These are phyloP conservation scores for Patiria pectinifera DNA, from an alignment of 53 echinoderm and acorn worm genomes.

Conservation along the genomic window DNA sequence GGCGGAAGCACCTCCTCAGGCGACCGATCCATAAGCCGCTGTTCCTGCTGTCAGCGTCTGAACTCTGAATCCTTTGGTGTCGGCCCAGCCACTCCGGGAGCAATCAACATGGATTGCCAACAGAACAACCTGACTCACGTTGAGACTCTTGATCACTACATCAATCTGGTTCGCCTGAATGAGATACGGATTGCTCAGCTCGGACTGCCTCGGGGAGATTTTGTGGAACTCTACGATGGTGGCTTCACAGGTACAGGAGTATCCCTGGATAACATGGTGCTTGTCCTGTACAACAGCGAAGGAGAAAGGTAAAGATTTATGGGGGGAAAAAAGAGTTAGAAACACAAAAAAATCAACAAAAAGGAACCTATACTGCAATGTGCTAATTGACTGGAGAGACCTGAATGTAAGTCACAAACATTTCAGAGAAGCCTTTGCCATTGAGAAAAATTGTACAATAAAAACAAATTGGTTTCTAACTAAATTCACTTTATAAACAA, in stretches of 20 bases:
- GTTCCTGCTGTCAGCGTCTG: conserved; percentile 70
- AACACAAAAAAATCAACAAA: too few relatives aligned
- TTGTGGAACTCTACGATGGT: conserved; percentile 73
- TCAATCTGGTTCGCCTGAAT: conserved; percentile 77
- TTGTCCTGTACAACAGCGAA: conserved; percentile 69
- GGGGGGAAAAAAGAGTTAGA: not conserved
- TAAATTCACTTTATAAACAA: too few relatives aligned
- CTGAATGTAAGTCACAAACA: too few relatives aligned
- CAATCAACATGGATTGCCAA: conserved; percentile 73
- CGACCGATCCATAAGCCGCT: conserved; percentile 85
- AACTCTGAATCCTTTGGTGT: conserved; percentile 72
- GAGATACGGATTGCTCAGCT: conserved; percentile 70
- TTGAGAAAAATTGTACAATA: too few relatives aligned
- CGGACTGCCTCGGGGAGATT: conserved; percentile 61
- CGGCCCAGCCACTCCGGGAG: conserved; percentile 77
- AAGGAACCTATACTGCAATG: too few relatives aligned
- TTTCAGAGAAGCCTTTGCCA: too few relatives aligned
- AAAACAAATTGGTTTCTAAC: too few relatives aligned
- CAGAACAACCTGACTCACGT: conserved; percentile 73
- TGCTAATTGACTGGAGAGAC: too few relatives aligned
- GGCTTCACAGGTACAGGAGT: conserved; percentile 65
- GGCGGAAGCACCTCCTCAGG: conserved; percentile 37
- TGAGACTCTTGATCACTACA: conserved; percentile 77
- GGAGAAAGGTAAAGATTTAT: conserved; percentile 57
- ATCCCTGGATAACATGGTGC: conserved; percentile 60